Evolutionary conservation across 1,140 invertebrate species (phyloP).

Genomic region (Oppia nitens): DNA sequence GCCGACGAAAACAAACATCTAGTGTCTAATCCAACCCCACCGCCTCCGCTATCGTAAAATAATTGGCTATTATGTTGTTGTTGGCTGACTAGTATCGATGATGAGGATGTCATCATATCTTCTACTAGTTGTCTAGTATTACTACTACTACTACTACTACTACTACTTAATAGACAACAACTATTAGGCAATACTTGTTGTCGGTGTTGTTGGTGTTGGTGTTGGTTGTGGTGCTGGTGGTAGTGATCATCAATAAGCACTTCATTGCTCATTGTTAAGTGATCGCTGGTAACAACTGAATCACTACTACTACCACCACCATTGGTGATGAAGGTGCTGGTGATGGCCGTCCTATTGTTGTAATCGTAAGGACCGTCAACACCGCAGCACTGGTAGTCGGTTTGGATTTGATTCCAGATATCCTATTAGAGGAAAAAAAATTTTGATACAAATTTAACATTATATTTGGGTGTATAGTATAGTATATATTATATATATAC

Average conservation of each 20-base stretch:
- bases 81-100: not conserved
- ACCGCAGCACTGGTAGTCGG: conserved; percentile 57
- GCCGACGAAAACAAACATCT: not conserved
- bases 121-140: too few species aligned
- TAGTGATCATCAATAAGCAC: not conserved
- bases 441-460: not conserved
- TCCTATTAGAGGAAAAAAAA: conserved; percentile 24
- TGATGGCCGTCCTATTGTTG: conserved; percentile 21
- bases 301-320: not conserved
- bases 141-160: too few species aligned
- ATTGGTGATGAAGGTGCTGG: not conserved
- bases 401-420: conserved; percentile 61
- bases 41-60: not conserved
- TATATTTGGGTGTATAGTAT: too few species aligned
- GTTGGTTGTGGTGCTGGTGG: not conserved
- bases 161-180: conserved; percentile 18
- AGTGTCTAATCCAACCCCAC: not conserved
- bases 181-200: conserved; percentile 17
- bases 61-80: not conserved
- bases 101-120: too few species aligned
- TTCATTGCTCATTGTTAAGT: not conserved
- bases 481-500: too few species aligned
- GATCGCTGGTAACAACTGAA: not conserved
- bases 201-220: conserved; percentile 5
- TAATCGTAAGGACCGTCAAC: conserved; percentile 50